These are phyloP conservation scores for Andrena haemorrhoa DNA, from an alignment of 2,888 invertebrate species.

Conservation along the genomic window DNA sequence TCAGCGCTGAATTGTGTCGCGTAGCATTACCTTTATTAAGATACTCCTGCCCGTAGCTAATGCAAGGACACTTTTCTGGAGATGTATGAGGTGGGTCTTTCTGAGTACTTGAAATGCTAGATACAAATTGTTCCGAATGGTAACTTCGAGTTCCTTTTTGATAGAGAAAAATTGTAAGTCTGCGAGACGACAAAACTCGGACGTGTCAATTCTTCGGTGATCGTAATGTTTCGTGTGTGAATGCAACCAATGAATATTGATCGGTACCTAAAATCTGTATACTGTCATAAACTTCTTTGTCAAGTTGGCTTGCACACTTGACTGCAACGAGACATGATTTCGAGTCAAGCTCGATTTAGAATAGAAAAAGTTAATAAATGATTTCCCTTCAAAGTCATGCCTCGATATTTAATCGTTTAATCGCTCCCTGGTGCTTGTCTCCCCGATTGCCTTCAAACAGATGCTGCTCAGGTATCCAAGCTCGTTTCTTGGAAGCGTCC, in stretches of 20 bases:
- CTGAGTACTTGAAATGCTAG: no score
- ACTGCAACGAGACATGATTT: not conserved
- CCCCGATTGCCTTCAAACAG: not conserved
- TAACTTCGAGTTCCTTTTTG: no score
- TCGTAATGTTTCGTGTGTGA: no score
- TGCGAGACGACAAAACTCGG: no score
- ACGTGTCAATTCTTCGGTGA: no score
- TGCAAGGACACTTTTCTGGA: not conserved
- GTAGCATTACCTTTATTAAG: not conserved
- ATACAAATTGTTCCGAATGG: no score
- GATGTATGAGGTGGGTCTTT: no score
- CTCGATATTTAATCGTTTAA: not conserved
- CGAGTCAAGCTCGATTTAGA: not conserved
- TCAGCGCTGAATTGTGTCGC: not conserved
- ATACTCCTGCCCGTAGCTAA: not conserved
- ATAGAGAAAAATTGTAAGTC: no score
- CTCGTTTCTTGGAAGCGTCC: not conserved
- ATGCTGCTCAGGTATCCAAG: not conserved
- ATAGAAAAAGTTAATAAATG: not conserved
- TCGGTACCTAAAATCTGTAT: not conserved
- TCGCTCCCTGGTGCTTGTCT: not conserved
- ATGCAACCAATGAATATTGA: no score
- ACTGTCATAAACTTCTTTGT: not conserved
- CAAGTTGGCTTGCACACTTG: not conserved
- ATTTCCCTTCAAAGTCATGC: not conserved